Evolutionary conservation across 2,113 vertebrate species (phyloP), one percentile per base, ranked within the genome.

Genomic region (Menidia beryllina): DNA sequence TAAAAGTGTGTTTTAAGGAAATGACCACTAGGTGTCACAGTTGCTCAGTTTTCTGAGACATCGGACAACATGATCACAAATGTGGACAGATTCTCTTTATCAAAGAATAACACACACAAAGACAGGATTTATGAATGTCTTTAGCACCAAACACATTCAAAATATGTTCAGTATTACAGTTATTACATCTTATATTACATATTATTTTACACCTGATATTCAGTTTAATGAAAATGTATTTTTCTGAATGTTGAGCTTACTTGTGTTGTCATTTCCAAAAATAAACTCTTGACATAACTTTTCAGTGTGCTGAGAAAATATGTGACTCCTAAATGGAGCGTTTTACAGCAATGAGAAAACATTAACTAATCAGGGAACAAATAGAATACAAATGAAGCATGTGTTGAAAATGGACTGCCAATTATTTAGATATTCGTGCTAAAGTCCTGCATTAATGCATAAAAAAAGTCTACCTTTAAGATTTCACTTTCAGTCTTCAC

Each of bases 1-100:
- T 45, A n/a, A 8, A 5, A n/a, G 3, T 43, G 39, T 43, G 39
- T 17, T 86, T 84, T 68, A 12, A 1, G 1, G 1, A 30, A 67
- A 54, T 10, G 4, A 23, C 86, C 92, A 90, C 89, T 90, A 92
- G 90, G 84, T 91, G 91, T 86, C 90, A 89, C 0, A 39, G 79
- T 92, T 88, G 91, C 52, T 71, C 79, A 66, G 27, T 75, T 86
- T 91, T 86, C 24, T 41, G 10, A 21, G 34, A 60, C 8, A 1
- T 77, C 47, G n/a, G 21, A 2, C 41, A 24, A 6, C 1, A 2
- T 21, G 14, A 14, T 36, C 36, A 6, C n/a, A 60, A 53, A 64
- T 48, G 60, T 13, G 47, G 38, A 10, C 49, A 51, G 47, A 48
- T 20, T 54, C 20, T 66, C 6, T 38, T 59, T 2, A 27, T 1